Evolutionary conservation across 2,888 invertebrate species (phyloP).

Genomic region (Suillia variegata): DNA sequence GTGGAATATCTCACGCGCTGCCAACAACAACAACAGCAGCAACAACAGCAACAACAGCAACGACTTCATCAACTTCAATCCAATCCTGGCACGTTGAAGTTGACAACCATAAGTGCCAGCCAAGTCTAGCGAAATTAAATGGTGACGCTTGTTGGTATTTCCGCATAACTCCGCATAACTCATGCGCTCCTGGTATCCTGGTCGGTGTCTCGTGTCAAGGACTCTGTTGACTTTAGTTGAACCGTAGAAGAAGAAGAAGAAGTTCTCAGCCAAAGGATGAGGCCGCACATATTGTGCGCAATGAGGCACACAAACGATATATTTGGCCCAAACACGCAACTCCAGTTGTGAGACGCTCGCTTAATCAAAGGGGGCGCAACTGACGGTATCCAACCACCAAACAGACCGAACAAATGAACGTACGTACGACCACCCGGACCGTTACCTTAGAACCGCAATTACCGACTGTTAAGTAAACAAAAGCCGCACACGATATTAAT

Average conservation of each 20-base stretch:
- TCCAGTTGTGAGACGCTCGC: no score
- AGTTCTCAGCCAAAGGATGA: not conserved
- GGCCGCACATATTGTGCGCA: not conserved
- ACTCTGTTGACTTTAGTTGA: constrained; percentile 1
- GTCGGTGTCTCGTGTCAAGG: not conserved
- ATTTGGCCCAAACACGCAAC: not conserved
- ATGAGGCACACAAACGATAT: no score
- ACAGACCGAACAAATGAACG: no score
- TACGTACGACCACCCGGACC: not conserved
- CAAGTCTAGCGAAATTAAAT: not conserved
- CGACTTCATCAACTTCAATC: not conserved
- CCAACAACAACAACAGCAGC: no score
- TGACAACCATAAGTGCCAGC: not conserved
- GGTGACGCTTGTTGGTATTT: not conserved
- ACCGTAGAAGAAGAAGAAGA: not conserved
- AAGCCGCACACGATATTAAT: not conserved
- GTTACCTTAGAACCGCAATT: not conserved
- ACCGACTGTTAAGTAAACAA: not conserved
- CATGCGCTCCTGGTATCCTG: not conserved
- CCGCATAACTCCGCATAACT: not conserved
- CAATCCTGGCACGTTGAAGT: not conserved
- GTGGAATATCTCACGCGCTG: no score
- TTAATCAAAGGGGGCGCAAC: no score
- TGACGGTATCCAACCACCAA: no score
- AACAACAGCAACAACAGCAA: no score